These are phyloP conservation scores for Parelbella ahira DNA, from an alignment of 2,888 invertebrate species.

Conservation along the genomic window DNA sequence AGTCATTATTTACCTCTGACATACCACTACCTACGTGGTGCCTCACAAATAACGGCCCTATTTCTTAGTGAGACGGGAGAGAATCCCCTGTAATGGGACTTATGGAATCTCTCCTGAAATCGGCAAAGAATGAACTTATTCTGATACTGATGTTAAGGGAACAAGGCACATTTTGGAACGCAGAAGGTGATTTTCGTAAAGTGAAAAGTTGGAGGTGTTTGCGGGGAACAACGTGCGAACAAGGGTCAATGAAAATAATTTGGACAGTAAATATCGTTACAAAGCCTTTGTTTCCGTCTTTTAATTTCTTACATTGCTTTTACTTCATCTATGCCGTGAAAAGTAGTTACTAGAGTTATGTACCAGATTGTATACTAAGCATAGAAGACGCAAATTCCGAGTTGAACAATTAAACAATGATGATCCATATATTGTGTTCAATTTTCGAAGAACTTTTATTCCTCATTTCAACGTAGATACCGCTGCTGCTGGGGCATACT, in stretches of 20 bases:
- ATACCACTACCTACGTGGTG: conserved; percentile 9
- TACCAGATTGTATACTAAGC: too few relatives aligned
- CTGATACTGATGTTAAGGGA: conserved; percentile 10
- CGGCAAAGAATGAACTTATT: conserved; percentile 4
- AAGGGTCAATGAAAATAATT: conserved; percentile 24
- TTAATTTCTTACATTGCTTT: too few relatives aligned
- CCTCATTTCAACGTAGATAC: too few relatives aligned
- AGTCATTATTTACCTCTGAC: conserved; percentile 23
- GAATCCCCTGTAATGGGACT: conserved; percentile 19
- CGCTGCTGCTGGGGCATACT: too few relatives aligned
- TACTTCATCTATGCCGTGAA: too few relatives aligned
- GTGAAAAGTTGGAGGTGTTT: conserved; percentile 22
- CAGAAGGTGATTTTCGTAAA: not conserved
- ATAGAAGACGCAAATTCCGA: too few relatives aligned
- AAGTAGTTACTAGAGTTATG: too few relatives aligned
- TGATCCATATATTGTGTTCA: too few relatives aligned
- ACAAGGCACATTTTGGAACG: conserved; percentile 9
- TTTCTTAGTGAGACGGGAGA: conserved; percentile 24
- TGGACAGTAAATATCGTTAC: conserved; percentile 21
- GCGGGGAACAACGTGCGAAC: conserved; percentile 22
- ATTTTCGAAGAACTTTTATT: too few relatives aligned
- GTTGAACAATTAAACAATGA: too few relatives aligned
- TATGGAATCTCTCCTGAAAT: conserved; percentile 15
- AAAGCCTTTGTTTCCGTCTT: too few relatives aligned
- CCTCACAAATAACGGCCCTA: conserved; percentile 40